These are phyloP conservation scores for Aphidius colemani DNA, from an alignment of 2,888 invertebrate species.

Conservation along the genomic window DNA sequence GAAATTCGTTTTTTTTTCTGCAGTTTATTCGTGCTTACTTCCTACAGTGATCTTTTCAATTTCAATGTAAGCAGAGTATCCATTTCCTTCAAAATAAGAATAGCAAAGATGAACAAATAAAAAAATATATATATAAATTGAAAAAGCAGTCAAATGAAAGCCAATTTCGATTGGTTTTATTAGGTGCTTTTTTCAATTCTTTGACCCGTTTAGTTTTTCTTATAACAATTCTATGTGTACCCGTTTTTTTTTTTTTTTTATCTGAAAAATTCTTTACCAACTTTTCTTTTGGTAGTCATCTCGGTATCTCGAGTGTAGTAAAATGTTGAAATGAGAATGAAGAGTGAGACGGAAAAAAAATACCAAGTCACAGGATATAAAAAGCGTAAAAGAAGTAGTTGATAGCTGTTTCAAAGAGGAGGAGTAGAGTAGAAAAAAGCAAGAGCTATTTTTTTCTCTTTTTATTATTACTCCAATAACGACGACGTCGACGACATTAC, in stretches of 20 bases:
- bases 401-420: no score
- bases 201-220: slow-evolving; percentile 37
- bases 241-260: no score
- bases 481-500: slow-evolving; percentile 28
- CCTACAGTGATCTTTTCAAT: slow-evolving; percentile 7
- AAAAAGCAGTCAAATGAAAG: slow-evolving; percentile 39
- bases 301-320: no score
- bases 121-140: slow-evolving; percentile 18
- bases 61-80: slow-evolving; percentile 13
- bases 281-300: background rate
- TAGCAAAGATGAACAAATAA: slow-evolving; percentile 3
- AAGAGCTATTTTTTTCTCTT: slow-evolving; percentile 29
- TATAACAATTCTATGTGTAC: slow-evolving; percentile 29
- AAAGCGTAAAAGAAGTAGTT: slow-evolving; percentile 12
- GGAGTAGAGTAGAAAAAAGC: slow-evolving; percentile 15
- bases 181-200: slow-evolving; percentile 36
- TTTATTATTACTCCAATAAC: slow-evolving; percentile 30
- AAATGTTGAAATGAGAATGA: no score
- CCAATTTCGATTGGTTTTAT: slow-evolving; percentile 51
- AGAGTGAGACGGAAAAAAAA: background rate
- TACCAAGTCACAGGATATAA: slow-evolving; percentile 11
- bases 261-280: slow-evolving; percentile 7
- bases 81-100: slow-evolving; percentile 23
- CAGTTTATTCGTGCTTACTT: slow-evolving; percentile 29
- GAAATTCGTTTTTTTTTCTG: background rate